phyloP scores from a whole-genome alignment of 2,113 vertebrate genomes.

The Rhombomys opimus region DNA sequence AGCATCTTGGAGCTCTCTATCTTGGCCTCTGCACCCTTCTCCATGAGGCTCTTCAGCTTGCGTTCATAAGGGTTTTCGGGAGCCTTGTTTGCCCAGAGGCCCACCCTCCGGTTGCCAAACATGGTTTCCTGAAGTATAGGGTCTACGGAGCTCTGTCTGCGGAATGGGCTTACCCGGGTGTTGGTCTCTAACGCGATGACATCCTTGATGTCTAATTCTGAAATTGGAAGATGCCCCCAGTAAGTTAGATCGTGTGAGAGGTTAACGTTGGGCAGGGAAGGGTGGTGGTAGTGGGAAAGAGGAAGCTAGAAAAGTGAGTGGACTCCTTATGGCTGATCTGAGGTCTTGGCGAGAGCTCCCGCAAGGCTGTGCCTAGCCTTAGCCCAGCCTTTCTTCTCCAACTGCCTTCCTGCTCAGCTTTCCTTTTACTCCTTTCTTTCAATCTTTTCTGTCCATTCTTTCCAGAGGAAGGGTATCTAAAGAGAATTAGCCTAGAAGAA shows the following conservation, averaged over 20 bases:
- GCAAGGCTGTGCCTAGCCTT: not conserved
- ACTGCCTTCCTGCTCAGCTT: not conserved
- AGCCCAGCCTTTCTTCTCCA: not conserved
- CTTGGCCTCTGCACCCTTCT: constrained; percentile 41
- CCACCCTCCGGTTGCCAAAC: not conserved
- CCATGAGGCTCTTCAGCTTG: constrained; percentile 76
- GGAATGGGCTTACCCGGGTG: not conserved
- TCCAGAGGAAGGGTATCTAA: not conserved
- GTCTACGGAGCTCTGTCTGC: constrained; percentile 21
- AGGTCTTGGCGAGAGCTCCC: not conserved
- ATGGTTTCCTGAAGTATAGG: accelerated
- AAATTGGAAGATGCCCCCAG: not conserved
- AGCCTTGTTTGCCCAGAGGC: not conserved
- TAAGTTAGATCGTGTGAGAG: not conserved
- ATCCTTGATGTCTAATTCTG: constrained; percentile 69
- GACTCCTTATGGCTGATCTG: accelerated
- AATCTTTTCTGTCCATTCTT: accelerated
- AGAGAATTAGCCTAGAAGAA: not conserved
- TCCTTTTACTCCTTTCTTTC: not conserved
- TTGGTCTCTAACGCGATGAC: not conserved
- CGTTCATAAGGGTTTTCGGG: constrained; percentile 7
- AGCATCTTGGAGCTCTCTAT: constrained; percentile 49
- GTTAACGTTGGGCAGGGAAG: too few species aligned
- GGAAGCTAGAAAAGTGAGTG: accelerated
- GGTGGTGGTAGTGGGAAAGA: not conserved